Percentiles rank a stretch among this genome's conserved stretches.
Evolutionary conservation across 2,888 invertebrate species (phyloP).

Genomic region (Kuschelorhynchus macadamiae): DNA sequence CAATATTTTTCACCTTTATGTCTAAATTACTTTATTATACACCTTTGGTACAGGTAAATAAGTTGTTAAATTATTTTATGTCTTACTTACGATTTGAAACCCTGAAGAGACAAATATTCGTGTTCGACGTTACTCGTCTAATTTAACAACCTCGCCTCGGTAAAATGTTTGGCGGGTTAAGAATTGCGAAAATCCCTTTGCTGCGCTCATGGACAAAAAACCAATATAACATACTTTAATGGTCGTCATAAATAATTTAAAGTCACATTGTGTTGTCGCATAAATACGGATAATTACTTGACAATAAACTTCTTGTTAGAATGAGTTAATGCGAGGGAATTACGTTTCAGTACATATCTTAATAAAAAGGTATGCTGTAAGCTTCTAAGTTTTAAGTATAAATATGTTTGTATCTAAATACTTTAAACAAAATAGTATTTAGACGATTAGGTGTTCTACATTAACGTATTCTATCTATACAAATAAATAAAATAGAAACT

Average conservation of each 20-base stretch:
- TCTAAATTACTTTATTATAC: too few relatives aligned
- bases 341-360: conserved; percentile 20
- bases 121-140: too few relatives aligned
- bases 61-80: too few relatives aligned
- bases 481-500: too few relatives aligned
- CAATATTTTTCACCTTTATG: too few relatives aligned
- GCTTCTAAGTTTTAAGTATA: background rate
- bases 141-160: too few relatives aligned
- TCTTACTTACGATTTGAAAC: too few relatives aligned
- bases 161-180: too few relatives aligned
- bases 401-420: background rate
- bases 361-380: conserved; percentile 17
- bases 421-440: background rate
- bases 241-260: conserved; percentile 31
- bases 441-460: background rate
- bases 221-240: background rate
- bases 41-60: too few relatives aligned
- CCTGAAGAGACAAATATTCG: too few relatives aligned
- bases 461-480: background rate
- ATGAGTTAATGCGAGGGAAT: conserved; percentile 18
- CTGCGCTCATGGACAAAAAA: too few relatives aligned
- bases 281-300: conserved; percentile 34
- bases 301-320: conserved; percentile 33
- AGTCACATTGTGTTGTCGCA: conserved; percentile 32
- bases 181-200: too few relatives aligned